A percentile compares a stretch with the other conserved stretches of the same genome.
Evolutionary conservation across 1,140 invertebrate genomes (phyloP).

Genomic region (Ostrea edulis): DNA sequence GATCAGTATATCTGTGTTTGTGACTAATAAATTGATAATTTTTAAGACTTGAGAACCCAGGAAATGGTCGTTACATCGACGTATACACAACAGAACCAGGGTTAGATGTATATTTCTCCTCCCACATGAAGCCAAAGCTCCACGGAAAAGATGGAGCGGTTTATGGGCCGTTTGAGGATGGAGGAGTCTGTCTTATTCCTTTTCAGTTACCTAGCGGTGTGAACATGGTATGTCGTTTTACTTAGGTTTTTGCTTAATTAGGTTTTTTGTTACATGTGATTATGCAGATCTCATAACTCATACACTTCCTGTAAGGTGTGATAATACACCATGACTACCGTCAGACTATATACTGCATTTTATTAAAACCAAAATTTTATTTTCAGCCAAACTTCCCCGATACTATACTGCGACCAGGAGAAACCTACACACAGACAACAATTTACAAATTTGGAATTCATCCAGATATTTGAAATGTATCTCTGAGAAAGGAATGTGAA

Average conservation of each 20-base stretch:
- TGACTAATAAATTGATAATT: background rate
- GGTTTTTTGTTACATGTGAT: no score
- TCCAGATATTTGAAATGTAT: no score
- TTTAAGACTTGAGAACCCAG: slow-evolving; percentile 83
- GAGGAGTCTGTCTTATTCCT: slow-evolving; percentile 26
- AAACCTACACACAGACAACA: slow-evolving; percentile 3
- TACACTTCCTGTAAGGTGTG: no score
- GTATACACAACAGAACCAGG: slow-evolving; percentile 92
- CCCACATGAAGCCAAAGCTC: slow-evolving; percentile 83
- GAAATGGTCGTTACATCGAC: slow-evolving; percentile 86
- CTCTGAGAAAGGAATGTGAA: no score
- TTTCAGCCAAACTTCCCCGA: slow-evolving; percentile 23
- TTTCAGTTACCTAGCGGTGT: slow-evolving; percentile 29
- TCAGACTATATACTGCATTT: no score
- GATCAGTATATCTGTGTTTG: no score
- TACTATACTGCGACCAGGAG: slow-evolving; percentile 9
- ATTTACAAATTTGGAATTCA: background rate
- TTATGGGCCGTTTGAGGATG: slow-evolving; percentile 76
- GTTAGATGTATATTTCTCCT: slow-evolving; percentile 92
- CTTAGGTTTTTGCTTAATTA: background rate
- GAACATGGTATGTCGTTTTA: slow-evolving; percentile 3
- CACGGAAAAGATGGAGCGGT: slow-evolving; percentile 87
- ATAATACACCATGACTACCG: no score
- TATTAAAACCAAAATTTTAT: background rate
- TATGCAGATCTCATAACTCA: no score